These are phyloP conservation scores for Eilema sororculum DNA, from an alignment of 2,888 invertebrate genomes.

Conservation along the genomic window DNA sequence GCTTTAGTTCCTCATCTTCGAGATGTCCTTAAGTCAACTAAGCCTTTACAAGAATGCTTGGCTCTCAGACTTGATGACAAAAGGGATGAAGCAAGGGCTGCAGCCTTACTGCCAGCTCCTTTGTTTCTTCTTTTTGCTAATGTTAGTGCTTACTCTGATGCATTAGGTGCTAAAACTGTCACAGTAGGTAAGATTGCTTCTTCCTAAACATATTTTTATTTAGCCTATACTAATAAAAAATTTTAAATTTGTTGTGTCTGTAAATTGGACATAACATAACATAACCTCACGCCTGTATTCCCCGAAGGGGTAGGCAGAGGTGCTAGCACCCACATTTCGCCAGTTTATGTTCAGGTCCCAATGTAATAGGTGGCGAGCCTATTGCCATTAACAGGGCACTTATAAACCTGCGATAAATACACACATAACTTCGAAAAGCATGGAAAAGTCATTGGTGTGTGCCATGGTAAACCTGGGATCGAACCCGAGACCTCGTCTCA, in stretches of 20 bases:
- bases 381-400: too few species aligned
- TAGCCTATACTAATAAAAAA: too few species aligned
- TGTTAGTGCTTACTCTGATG: constrained; percentile 93
- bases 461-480: too few species aligned
- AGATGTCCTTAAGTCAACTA: constrained; percentile 90
- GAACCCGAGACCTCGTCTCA: too few species aligned
- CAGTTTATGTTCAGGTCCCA: too few species aligned
- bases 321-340: too few species aligned
- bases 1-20: constrained; percentile 93
- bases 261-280: not conserved
- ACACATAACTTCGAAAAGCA: too few species aligned
- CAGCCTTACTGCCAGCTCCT: constrained; percentile 92
- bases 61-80: constrained; percentile 93
- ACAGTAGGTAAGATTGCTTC: constrained; percentile 72
- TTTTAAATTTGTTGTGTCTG: not conserved
- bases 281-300: too few species aligned
- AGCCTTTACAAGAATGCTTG: constrained; percentile 95
- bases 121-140: constrained; percentile 96
- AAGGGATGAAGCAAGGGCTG: constrained; percentile 91
- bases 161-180: constrained; percentile 87
- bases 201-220: not conserved
- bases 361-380: too few species aligned
- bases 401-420: too few species aligned
- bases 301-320: too few species aligned
- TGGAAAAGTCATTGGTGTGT: too few species aligned